Base-by-base conservation (phyloP, 2,113 vertebrate species). In the Scopus umbretta region DNA sequence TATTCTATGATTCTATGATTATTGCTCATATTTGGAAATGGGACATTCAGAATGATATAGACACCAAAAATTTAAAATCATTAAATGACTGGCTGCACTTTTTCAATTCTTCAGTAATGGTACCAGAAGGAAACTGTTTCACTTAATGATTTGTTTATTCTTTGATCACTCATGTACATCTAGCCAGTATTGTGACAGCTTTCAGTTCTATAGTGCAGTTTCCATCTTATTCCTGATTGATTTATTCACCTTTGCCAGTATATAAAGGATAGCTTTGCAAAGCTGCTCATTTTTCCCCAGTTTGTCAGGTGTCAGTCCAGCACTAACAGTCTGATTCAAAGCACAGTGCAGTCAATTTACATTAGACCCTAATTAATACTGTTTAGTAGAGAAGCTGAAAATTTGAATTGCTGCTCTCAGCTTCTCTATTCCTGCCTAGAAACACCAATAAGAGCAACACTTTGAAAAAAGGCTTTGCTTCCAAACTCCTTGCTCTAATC, bases 181-280 rank as follows among this genome's bases (percentile, higher is more conserved):
- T 95, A 92, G 94, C 89, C 92, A 95, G 96, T 94, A 85, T 92
- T 96, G 84, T 95, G 96, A 94, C 96, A 95, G 91, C 76, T 95
- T 95, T 96, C 94, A 92, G 34, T 81, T 86, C 88, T 94, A 19
- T 86, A 91, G 80, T 94, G 90, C 73, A 75, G 80, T 97, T 97
- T 92, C 89, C 74, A 59, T 95, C 91, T 94, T 85, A 91, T 47
- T 80, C 66, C 49, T 95, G 89, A 95, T 87, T 92, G 92, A 97
- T 95, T 84, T 91, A 80, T 85, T 97, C 62, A 68, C 95, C 83
- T 76, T 91, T 87, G 86, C 86, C 96, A 94, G 66, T 80, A 70
- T 22, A 47, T 34, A 73, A 85, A 95, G 86, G 95, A 95, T 85
- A 80, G 76, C 58, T 52, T 87, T 91, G 66, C 71, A 91, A 85